Evolutionary conservation across 2,888 invertebrate genomes (phyloP).

Genomic region (Ceriagrion tenellum): DNA sequence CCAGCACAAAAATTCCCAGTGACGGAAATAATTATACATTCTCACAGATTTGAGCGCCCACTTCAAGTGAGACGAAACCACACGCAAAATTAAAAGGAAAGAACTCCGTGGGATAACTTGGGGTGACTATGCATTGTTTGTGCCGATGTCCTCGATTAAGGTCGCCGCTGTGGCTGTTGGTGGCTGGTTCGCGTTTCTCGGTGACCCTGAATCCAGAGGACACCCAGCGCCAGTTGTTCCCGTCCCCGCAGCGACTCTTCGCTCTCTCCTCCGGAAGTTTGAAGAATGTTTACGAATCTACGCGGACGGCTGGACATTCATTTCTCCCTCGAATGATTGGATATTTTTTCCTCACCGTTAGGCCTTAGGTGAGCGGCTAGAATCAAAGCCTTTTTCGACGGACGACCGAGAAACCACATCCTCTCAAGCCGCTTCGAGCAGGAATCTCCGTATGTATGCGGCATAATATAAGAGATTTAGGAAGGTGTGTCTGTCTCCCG

Average conservation of each 20-base stretch:
- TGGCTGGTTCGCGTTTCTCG: neutral
- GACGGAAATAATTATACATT: too few relatives aligned
- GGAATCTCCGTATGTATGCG: neutral
- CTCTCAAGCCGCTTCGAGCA: neutral
- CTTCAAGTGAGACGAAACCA: neutral
- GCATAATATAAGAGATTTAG: neutral
- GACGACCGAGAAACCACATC: neutral
- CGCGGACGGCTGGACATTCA: neutral
- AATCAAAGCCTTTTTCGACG: neutral
- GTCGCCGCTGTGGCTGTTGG: neutral
- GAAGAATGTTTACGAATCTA: neutral
- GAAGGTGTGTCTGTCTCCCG: neutral
- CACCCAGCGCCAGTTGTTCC: neutral
- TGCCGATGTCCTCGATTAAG: slow-evolving; percentile 14
- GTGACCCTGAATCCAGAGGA: slow-evolving; percentile 1
- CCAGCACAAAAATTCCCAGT: too few relatives aligned
- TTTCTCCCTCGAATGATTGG: neutral
- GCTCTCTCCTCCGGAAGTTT: neutral
- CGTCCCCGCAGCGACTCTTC: neutral
- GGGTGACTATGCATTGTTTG: neutral
- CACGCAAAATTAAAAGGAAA: neutral
- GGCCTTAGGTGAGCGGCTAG: neutral
- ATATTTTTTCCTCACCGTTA: slow-evolving; percentile 1
- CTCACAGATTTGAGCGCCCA: too few relatives aligned
- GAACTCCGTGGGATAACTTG: neutral